A percentile compares a stretch with the other conserved stretches of the same genome.
Conservation (phyloP, 2,888 invertebrate genomes). For the Drosophila formosana region DNA sequence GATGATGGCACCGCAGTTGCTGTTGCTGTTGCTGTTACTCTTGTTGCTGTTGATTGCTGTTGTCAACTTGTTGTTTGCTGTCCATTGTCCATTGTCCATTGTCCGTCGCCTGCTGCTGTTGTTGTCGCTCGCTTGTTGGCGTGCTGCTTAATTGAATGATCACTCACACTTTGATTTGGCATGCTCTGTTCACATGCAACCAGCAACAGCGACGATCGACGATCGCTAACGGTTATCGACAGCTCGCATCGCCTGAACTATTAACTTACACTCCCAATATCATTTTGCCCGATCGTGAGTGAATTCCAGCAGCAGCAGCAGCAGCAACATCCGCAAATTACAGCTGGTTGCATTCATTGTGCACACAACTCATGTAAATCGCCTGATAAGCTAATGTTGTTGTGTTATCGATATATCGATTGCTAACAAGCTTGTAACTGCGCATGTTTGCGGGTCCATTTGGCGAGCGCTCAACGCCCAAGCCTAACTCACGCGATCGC, state of each 20-base stretch:
- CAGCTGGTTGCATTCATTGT: constrained; percentile 46
- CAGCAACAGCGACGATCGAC: constrained; percentile 13
- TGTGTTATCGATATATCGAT: constrained; percentile 49
- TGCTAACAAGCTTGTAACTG: constrained; percentile 3
- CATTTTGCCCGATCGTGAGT: constrained; percentile 63
- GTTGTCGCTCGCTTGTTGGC: constrained; percentile 52
- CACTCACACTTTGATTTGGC: constrained; percentile 80
- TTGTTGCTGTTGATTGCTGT: constrained; percentile 60
- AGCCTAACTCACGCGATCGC: neutral
- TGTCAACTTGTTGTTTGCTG: constrained; percentile 37
- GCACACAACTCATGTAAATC: constrained; percentile 40
- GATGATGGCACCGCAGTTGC: constrained; percentile 73
- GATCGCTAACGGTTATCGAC: constrained; percentile 72
- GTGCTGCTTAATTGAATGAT: constrained; percentile 81
- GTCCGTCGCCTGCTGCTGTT: constrained; percentile 26
- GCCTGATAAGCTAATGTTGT: constrained; percentile 20
- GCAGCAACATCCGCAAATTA: constrained; percentile 42
- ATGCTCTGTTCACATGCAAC: constrained; percentile 75
- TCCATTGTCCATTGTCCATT: constrained; percentile 38
- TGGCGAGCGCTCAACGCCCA: neutral
- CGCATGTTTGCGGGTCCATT: neutral
- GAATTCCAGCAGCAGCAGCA: constrained; percentile 56
- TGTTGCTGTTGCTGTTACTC: constrained; percentile 46
- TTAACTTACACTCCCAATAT: constrained; percentile 53
- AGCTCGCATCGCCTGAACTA: constrained; percentile 62